phyloP scores from a whole-genome alignment of 1,140 invertebrate genomes.

The Anadara kagoshimensis region DNA sequence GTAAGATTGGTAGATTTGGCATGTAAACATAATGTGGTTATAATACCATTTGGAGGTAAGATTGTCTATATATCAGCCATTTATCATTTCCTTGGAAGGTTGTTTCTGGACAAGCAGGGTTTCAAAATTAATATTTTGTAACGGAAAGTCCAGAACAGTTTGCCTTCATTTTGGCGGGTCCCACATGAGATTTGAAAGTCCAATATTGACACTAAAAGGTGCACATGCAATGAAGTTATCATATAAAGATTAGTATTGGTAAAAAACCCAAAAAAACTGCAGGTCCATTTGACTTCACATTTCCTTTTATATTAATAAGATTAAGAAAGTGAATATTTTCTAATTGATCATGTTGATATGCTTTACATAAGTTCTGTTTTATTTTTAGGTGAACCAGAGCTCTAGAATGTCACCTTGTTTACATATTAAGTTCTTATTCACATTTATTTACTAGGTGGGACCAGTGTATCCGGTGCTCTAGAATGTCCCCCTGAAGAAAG shows the following conservation, averaged over 20 bases:
- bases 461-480: conserved; percentile 93
- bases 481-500: conserved; percentile 88
- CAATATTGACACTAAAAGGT: no score
- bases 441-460: conserved; percentile 80
- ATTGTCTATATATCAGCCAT: not conserved
- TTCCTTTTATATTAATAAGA: not conserved
- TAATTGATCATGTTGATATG: not conserved
- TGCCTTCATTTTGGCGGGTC: no score
- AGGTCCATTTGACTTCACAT: not conserved
- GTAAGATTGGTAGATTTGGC: conserved; percentile 87
- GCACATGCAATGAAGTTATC: no score
- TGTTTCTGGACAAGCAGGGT: no score
- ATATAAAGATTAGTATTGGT: not conserved
- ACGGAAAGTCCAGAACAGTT: no score
- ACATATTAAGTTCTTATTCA: conserved; percentile 1
- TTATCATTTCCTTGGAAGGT: no score
- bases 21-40: conserved; percentile 83
- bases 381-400: not conserved
- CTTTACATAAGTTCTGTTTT: not conserved
- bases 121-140: no score
- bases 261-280: not conserved
- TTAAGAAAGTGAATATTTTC: not conserved
- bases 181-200: no score
- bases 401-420: not conserved
- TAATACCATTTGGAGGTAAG: conserved; percentile 93